Evolutionary conservation across 2,113 vertebrate genomes (phyloP).

Genomic region (Eurypyga helias): DNA sequence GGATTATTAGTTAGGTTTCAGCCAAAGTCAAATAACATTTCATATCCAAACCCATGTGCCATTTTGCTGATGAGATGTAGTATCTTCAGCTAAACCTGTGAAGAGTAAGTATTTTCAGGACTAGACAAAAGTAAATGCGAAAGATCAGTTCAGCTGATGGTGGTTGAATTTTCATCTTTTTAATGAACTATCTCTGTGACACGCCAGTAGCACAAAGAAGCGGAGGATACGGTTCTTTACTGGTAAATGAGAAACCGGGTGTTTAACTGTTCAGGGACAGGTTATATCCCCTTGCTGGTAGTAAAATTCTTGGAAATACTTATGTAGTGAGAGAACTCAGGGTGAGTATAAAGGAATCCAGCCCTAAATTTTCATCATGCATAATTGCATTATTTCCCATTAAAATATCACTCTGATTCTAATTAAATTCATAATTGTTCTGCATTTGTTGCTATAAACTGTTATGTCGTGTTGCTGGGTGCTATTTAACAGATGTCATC

Average conservation of each 20-base stretch:
- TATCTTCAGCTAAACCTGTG: neutral
- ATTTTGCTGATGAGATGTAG: neutral
- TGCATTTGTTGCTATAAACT: slow-evolving; percentile 53
- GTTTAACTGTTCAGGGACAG: neutral
- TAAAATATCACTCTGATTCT: slow-evolving; percentile 62
- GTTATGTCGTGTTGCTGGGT: slow-evolving; percentile 29
- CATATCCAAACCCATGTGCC: neutral
- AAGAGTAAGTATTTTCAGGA: neutral
- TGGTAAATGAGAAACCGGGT: neutral
- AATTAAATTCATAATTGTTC: slow-evolving; percentile 71
- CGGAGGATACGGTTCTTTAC: neutral
- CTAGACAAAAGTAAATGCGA: neutral
- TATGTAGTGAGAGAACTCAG: neutral
- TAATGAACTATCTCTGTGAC: neutral
- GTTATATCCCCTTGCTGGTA: neutral
- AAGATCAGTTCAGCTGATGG: neutral
- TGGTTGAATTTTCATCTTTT: neutral
- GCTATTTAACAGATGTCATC: slow-evolving; percentile 56
- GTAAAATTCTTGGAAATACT: slow-evolving; percentile 30
- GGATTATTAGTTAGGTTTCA: neutral
- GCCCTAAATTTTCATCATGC: slow-evolving; percentile 30
- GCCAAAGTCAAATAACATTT: neutral
- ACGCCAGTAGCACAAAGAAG: neutral
- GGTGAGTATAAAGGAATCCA: neutral
- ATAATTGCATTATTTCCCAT: slow-evolving; percentile 62